These are phyloP conservation scores for Macrophya annulata DNA, from an alignment of 2,888 invertebrate species.

Conservation along the genomic window DNA sequence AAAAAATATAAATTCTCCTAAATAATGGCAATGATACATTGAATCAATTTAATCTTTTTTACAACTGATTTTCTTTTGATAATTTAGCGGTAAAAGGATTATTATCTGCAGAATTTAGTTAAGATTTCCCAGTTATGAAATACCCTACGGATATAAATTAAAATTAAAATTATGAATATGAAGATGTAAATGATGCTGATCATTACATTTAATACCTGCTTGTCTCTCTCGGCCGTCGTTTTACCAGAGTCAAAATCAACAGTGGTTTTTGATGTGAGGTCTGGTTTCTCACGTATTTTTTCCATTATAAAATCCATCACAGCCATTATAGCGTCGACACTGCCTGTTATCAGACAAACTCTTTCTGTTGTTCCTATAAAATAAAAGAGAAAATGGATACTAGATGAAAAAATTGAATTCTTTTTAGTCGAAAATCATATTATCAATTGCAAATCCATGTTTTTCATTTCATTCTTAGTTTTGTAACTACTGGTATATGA, in stretches of 20 bases:
- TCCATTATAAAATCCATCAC: conserved; percentile 97
- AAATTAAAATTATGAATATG: conserved; percentile 57
- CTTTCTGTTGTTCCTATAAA: conserved; percentile 94
- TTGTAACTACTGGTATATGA: not conserved
- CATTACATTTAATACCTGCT: conserved; percentile 83
- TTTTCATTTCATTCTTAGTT: not conserved
- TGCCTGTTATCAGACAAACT: conserved; percentile 96
- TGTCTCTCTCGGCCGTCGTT: conserved; percentile 93
- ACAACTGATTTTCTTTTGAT: not conserved
- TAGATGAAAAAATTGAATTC: conserved; percentile 20
- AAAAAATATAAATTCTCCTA: not conserved
- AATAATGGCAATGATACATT: not conserved
- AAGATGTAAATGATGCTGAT: conserved; percentile 57
- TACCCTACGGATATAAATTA: conserved; percentile 19
- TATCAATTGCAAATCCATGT: not conserved
- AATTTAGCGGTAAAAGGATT: not conserved
- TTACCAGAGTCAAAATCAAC: conserved; percentile 88
- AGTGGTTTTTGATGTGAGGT: conserved; percentile 89
- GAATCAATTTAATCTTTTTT: not conserved
- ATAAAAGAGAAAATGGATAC: conserved; percentile 55
- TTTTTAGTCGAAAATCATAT: not conserved
- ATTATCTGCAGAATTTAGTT: not conserved
- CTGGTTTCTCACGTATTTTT: conserved; percentile 97
- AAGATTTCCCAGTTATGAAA: not conserved
- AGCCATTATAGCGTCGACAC: conserved; percentile 93